Evolutionary conservation across 2,888 invertebrate species (phyloP).

Genomic region (Euproctis similis): DNA sequence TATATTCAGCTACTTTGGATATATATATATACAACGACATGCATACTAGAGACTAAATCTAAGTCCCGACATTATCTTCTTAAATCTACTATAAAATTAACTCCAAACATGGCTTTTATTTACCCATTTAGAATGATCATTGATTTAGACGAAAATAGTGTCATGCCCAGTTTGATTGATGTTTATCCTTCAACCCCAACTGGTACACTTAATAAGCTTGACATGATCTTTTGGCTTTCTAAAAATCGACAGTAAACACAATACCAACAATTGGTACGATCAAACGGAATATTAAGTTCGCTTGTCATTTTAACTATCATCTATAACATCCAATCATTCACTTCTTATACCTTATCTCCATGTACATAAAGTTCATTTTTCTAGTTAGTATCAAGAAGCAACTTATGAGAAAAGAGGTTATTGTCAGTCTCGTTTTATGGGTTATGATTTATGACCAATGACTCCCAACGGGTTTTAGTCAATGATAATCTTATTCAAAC

Average conservation of each 20-base stretch:
- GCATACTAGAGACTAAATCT: no score
- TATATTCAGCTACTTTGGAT: no score
- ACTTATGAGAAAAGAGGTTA: conserved; percentile 58
- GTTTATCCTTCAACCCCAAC: conserved; percentile 54
- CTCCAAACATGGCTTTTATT: no score
- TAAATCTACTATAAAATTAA: no score
- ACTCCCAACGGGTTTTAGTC: conserved; percentile 72
- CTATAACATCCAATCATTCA: conserved; percentile 30
- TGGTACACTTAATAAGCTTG: conserved; percentile 43
- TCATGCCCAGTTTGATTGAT: conserved; percentile 59
- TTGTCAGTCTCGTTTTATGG: conserved; percentile 73
- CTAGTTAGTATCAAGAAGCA: conserved; percentile 45
- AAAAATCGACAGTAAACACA: conserved; percentile 65
- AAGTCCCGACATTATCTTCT: no score
- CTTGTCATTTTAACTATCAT: conserved; percentile 72
- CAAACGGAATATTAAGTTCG: conserved; percentile 74
- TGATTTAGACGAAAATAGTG: conserved; percentile 51
- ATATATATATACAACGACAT: no score
- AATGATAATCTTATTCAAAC: conserved; percentile 72
- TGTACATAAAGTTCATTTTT: conserved; percentile 25
- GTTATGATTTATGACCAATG: conserved; percentile 75
- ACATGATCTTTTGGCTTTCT: conserved; percentile 51
- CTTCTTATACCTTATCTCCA: conserved; percentile 11
- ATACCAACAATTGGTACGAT: conserved; percentile 73
- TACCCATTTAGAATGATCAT: conserved; percentile 47